phyloP scores from a whole-genome alignment of 2,888 invertebrate species.

The Drosophila limbata region DNA sequence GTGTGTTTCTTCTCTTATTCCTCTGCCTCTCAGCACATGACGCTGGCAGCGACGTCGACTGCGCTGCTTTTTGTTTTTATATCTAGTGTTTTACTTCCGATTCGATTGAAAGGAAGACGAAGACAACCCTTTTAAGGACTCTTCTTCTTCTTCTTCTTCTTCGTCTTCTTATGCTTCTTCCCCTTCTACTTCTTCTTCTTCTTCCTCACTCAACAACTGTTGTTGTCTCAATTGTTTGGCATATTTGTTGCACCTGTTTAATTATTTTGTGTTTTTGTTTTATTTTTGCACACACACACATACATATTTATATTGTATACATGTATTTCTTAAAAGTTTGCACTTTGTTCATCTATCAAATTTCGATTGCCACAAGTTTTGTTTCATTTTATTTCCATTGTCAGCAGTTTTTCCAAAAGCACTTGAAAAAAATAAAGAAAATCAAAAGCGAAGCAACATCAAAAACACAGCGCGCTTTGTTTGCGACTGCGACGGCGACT shows the following conservation, averaged over 20 bases:
- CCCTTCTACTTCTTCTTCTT: conserved; percentile 8
- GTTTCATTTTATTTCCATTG: conserved; percentile 10
- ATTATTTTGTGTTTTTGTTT: conserved; percentile 6
- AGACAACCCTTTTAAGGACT: conserved; percentile 45
- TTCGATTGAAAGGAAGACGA: conserved; percentile 26
- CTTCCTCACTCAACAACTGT: conserved; percentile 27
- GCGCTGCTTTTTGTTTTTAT: not conserved
- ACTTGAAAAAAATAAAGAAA: conserved; percentile 43
- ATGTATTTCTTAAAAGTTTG: conserved; percentile 19
- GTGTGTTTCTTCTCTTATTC: conserved; percentile 10
- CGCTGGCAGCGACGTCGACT: not conserved
- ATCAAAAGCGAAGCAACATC: conserved; percentile 21
- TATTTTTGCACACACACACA: conserved; percentile 9
- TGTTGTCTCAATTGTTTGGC: conserved; percentile 15
- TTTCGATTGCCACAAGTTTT: conserved; percentile 24
- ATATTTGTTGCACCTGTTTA: conserved; percentile 52
- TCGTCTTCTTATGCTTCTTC: conserved; percentile 11
- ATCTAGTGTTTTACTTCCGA: conserved; percentile 14
- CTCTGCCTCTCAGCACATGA: conserved; percentile 47
- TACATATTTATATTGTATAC: too few species aligned
- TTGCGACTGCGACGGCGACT: conserved; percentile 43
- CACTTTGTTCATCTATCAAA: conserved; percentile 18
- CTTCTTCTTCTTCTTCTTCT: conserved; percentile 34
- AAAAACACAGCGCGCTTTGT: conserved; percentile 32
- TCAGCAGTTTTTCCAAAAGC: conserved; percentile 30